Percentiles rank a stretch among this genome's conserved stretches.
Conservation (phyloP, 2,797 vertebrate genomes). For the Linurgus olivaceus region DNA sequence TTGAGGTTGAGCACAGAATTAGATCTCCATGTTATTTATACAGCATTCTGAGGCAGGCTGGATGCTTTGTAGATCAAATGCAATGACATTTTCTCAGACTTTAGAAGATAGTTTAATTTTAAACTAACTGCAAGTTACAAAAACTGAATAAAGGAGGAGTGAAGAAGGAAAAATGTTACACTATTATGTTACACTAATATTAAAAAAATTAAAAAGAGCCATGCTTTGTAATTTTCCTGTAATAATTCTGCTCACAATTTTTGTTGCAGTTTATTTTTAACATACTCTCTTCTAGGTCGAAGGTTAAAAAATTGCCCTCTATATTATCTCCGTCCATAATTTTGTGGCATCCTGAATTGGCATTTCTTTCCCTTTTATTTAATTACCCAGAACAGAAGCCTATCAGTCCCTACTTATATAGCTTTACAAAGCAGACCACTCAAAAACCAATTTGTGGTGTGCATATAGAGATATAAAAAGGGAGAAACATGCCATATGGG, state of each 20-base stretch:
- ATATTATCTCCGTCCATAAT: background rate
- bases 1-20: slow-evolving; percentile 8
- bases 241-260: background rate
- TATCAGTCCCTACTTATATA: background rate
- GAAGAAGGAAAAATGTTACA: background rate
- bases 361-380: background rate
- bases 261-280: background rate
- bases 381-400: background rate
- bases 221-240: background rate
- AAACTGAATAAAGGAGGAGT: background rate
- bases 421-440: background rate
- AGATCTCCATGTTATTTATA: slow-evolving; percentile 28
- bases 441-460: background rate
- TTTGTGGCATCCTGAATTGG: background rate
- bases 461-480: background rate
- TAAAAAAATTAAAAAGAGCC: accelerated
- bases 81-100: background rate
- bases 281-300: background rate
- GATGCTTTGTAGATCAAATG: slow-evolving; percentile 19
- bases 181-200: background rate
- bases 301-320: background rate
- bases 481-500: background rate
- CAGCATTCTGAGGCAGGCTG: background rate
- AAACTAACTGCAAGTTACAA: background rate
- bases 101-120: slow-evolving; percentile 11